Evolutionary conservation across 2,797 vertebrate species (phyloP).

Genomic region (Etheostoma nigrum): DNA sequence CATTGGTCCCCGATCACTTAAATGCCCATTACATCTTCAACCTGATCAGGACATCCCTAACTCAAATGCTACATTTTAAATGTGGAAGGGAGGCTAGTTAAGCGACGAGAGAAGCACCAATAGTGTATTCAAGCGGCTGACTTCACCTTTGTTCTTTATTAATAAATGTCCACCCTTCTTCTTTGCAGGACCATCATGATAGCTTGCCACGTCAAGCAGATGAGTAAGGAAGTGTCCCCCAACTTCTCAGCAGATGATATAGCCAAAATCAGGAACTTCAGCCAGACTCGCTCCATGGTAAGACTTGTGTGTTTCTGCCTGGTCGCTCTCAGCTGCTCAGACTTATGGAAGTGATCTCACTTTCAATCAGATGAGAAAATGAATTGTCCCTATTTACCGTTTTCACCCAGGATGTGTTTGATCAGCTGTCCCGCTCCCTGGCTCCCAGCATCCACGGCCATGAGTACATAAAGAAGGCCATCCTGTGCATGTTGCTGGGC

Average conservation of each 20-base stretch:
- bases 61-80: too few relatives aligned
- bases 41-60: too few relatives aligned
- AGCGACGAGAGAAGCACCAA: too few relatives aligned
- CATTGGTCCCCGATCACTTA: too few relatives aligned
- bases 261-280: slow-evolving; percentile 95
- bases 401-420: slow-evolving; percentile 89
- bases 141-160: rapidly evolving
- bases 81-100: too few relatives aligned
- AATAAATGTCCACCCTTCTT: neutral
- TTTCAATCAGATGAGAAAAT: too few relatives aligned
- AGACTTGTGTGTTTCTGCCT: neutral
- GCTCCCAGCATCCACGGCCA: slow-evolving; percentile 98
- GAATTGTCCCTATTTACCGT: rapidly evolving
- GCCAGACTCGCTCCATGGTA: slow-evolving; percentile 89
- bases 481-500: slow-evolving; percentile 96
- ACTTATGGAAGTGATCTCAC: too few relatives aligned
- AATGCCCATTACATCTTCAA: too few relatives aligned
- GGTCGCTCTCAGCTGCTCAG: too few relatives aligned
- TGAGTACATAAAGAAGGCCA: slow-evolving; percentile 97
- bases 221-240: slow-evolving; percentile 92
- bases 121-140: neutral
- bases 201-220: slow-evolving; percentile 93
- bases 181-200: slow-evolving; percentile 93
- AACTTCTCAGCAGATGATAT: slow-evolving; percentile 91
- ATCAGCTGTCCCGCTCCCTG: slow-evolving; percentile 91